phyloP scores from a whole-genome alignment of 2,113 vertebrate genomes.

The Nibea coibor region DNA sequence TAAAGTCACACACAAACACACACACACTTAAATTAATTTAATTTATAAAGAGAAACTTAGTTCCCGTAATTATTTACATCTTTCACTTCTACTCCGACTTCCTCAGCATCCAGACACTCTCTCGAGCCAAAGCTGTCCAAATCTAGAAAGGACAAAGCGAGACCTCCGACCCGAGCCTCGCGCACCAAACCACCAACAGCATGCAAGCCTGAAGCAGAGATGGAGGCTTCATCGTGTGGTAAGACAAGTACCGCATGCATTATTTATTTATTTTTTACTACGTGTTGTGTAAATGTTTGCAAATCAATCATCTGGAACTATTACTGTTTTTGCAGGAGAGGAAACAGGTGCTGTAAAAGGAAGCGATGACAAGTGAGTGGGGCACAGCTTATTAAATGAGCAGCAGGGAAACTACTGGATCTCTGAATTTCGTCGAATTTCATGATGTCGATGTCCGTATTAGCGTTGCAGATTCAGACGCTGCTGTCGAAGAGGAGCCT shows the following conservation, averaged over 20 bases:
- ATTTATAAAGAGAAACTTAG: not conserved
- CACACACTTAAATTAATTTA: not conserved
- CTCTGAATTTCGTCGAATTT: too few relatives aligned
- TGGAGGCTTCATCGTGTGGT: slow-evolving; percentile 27
- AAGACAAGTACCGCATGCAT: not conserved
- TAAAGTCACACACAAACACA: not conserved
- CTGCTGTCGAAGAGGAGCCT: slow-evolving; percentile 84
- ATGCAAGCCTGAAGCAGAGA: slow-evolving; percentile 42
- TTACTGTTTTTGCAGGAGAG: slow-evolving; percentile 18
- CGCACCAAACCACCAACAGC: not conserved
- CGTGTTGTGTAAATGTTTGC: not conserved
- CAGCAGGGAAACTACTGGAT: not conserved
- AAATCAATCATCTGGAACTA: not conserved
- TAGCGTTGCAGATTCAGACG: slow-evolving; percentile 79
- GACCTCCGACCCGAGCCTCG: not conserved
- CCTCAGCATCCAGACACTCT: slow-evolving; percentile 24
- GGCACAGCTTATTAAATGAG: not conserved
- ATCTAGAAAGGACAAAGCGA: slow-evolving; percentile 29
- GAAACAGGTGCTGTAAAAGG: slow-evolving; percentile 17
- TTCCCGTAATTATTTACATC: not conserved
- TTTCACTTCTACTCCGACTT: slow-evolving; percentile 15
- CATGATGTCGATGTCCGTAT: slow-evolving; percentile 25
- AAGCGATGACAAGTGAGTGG: slow-evolving; percentile 40
- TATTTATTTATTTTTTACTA: not conserved
- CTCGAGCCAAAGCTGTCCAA: slow-evolving; percentile 29